Base-by-base conservation (phyloP, 2,888 invertebrate genomes). In the Aquatica leii region DNA sequence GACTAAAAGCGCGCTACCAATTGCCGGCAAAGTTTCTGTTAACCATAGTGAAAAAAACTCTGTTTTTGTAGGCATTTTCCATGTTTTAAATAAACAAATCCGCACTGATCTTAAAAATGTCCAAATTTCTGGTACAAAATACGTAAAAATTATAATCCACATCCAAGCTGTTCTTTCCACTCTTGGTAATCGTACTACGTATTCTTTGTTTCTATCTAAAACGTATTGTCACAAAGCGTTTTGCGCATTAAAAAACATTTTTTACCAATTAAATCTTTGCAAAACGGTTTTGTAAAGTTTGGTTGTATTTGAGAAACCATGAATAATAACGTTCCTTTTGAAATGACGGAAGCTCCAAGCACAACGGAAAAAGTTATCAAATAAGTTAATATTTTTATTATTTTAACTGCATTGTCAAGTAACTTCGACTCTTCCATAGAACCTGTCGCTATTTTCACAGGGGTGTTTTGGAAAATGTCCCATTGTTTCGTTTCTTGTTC, bases 381-480 rank as follows among this genome's bases (percentile, higher is more conserved):
- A 74, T 92, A 93, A 0, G 91, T 88, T 40, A 91, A 69, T 1
- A 90, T 73, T 81, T 92, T 93, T 20, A 90, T 81, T 5, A 86
- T 60, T 76, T 88, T 88, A 12, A 91, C 84, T 46, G 87, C 82
- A 56, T 82, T 74, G 49, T 89, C 87, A 53, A 92, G 82, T 80
- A 87, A 89, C 68, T 83, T 84, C 0, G 84, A 84, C 41, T 86
- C 85, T 12, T 84, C 87, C 83, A 87, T 88, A 0, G 93, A 92
- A 40, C 90, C 90, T 35, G 86, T 86, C 66, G 87, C 86, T 65
- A 85, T 84, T 77, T 88, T 86, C 54, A 89, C 84, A 0, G 92
- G 92, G 8, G 89, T 84, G 72, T 90, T 88, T 74, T 90, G 86
- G 79, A 95, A 95, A 11, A 90, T 85, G 76, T 95, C 91, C 95